Conservation (phyloP, 1,140 invertebrate species). For the Augochlora pura region DNA sequence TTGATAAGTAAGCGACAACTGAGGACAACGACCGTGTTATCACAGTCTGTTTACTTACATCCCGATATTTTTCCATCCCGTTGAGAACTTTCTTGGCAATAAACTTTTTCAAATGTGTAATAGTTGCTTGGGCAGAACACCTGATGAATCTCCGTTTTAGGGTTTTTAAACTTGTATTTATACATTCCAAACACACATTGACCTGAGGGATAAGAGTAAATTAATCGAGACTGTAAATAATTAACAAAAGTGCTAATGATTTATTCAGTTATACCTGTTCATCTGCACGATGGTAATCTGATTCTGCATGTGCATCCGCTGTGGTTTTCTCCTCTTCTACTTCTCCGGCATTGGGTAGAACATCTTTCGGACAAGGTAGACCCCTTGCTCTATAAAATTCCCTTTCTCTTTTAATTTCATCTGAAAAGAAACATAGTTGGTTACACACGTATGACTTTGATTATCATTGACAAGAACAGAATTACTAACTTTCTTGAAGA, state of each 20-base stretch:
- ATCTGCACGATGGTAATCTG: constrained; percentile 95
- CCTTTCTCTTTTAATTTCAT: constrained; percentile 92
- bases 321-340: constrained; percentile 84
- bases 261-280: constrained; percentile 87
- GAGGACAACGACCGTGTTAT: background rate
- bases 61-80: constrained; percentile 95
- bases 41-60: constrained; percentile 85
- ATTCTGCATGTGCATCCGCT: constrained; percentile 88
- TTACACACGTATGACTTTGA: background rate
- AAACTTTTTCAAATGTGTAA: constrained; percentile 98
- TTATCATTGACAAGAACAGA: background rate
- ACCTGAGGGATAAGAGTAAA: constrained; percentile 81
- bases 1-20: background rate
- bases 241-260: background rate
- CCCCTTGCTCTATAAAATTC: constrained; percentile 93
- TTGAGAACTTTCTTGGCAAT: constrained; percentile 97
- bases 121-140: constrained; percentile 97
- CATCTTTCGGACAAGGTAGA: constrained; percentile 93
- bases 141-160: constrained; percentile 94
- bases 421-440: constrained; percentile 77
- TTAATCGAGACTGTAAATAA: background rate
- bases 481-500: constrained; percentile 90
- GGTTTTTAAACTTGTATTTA: constrained; percentile 90
- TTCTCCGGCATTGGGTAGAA: constrained; percentile 85
- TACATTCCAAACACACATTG: constrained; percentile 94